A percentile compares a stretch with the other conserved stretches of the same genome.
Conservation (phyloP, 2,888 invertebrate species). For the Caenorhabditis doughertyi region DNA sequence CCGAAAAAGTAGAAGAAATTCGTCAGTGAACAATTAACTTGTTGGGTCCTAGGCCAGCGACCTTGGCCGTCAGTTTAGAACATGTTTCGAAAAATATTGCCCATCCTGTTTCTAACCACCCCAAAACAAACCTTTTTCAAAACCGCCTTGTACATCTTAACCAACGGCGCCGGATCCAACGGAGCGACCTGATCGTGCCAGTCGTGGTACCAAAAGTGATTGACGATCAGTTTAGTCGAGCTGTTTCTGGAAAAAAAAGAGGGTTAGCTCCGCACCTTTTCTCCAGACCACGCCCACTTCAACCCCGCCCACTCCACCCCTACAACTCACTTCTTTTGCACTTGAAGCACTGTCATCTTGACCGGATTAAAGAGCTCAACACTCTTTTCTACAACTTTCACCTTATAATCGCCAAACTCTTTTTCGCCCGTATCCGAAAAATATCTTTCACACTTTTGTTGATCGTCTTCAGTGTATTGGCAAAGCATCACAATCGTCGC, state of each 20-base stretch:
- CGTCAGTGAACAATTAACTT: too few species aligned
- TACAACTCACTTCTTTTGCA: slow-evolving; percentile 38
- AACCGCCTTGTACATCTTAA: slow-evolving; percentile 40
- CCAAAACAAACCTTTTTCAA: slow-evolving; percentile 33
- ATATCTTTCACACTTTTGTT: slow-evolving; percentile 54
- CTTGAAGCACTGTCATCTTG: slow-evolving; percentile 35
- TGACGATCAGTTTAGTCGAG: slow-evolving; percentile 26
- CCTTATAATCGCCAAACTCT: slow-evolving; percentile 49
- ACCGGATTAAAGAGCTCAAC: slow-evolving; percentile 48
- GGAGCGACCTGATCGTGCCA: slow-evolving; percentile 66
- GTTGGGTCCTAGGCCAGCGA: too few species aligned
- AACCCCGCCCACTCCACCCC: neutral
- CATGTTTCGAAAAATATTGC: neutral
- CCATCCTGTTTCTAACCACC: too few species aligned
- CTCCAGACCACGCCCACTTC: neutral
- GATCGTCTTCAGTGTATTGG: slow-evolving; percentile 35
- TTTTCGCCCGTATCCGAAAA: slow-evolving; percentile 23
- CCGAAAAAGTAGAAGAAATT: too few species aligned
- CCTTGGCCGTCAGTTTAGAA: neutral
- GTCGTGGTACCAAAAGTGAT: slow-evolving; percentile 58
- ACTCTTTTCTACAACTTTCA: slow-evolving; percentile 44
- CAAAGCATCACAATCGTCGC: slow-evolving; percentile 62
- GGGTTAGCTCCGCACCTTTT: neutral
- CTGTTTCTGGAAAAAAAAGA: slow-evolving; percentile 17
- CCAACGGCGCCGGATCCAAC: slow-evolving; percentile 48